These are phyloP conservation scores for Agrilus cyanescens DNA, from an alignment of 2,888 invertebrate species.

Conservation along the genomic window DNA sequence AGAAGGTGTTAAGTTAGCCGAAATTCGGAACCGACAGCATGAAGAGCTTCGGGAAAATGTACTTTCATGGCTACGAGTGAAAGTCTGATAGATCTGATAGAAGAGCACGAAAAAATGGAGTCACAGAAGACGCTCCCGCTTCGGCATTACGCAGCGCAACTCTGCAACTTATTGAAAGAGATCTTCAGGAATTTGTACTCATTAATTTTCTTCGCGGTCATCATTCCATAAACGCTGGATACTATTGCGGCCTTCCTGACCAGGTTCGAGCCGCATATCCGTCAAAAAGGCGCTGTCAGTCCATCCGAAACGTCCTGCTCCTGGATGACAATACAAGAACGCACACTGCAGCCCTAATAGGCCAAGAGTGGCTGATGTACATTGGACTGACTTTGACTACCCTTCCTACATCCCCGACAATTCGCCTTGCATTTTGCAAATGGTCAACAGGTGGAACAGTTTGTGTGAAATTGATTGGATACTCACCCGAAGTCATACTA, in stretches of 20 bases:
- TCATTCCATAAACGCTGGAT: constrained; percentile 10
- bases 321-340: constrained; percentile 13
- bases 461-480: no score
- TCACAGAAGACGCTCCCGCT: background rate
- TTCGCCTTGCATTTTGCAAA: no score
- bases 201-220: constrained; percentile 8
- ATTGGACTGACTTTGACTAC: no score
- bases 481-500: no score
- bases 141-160: background rate
- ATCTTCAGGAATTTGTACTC: background rate
- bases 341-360: constrained; percentile 10
- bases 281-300: constrained; percentile 8
- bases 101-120: no score
- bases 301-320: constrained; percentile 9
- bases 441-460: no score
- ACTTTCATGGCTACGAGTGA: constrained; percentile 5
- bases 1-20: background rate
- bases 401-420: no score
- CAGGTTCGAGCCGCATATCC: constrained; percentile 5
- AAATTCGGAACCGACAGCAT: constrained; percentile 3
- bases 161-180: background rate
- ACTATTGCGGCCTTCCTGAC: constrained; percentile 10
- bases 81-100: constrained; percentile 3
- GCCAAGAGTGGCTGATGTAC: no score
- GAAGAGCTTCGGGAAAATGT: constrained; percentile 2